Conservation (phyloP, 2,888 invertebrate species). For the Lochmaea capreae region DNA sequence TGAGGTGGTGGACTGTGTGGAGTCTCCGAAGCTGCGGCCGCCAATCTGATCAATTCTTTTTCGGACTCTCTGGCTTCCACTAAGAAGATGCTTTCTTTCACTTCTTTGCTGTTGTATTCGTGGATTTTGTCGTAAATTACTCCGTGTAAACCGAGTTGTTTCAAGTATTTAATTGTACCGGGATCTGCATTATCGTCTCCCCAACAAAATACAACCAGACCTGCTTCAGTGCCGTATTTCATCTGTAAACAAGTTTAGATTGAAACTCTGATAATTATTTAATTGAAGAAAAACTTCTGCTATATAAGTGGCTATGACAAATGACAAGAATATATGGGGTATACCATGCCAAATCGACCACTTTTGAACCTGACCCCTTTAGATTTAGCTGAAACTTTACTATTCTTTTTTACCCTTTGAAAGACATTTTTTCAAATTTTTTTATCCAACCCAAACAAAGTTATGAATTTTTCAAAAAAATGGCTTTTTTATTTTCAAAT, state of each 20-base stretch:
- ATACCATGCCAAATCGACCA: too few species aligned
- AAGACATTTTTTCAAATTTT: too few species aligned
- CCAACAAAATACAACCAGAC: conserved; percentile 95
- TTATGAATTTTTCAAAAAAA: too few species aligned
- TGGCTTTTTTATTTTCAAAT: too few species aligned
- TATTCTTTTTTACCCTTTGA: too few species aligned
- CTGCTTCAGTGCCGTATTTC: conserved; percentile 80
- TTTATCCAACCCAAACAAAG: too few species aligned
- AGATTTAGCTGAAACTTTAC: too few species aligned
- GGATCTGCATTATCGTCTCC: conserved; percentile 95
- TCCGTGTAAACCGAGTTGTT: conserved; percentile 91
- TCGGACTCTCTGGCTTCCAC: conserved; percentile 83
- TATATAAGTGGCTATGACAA: too few species aligned
- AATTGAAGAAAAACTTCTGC: too few species aligned
- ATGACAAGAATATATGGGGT: too few species aligned
- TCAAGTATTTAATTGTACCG: conserved; percentile 85
- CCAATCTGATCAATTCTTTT: conserved; percentile 69
- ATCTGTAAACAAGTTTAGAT: conserved; percentile 67
- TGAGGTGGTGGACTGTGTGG: conserved; percentile 50
- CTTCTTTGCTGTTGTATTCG: conserved; percentile 76
- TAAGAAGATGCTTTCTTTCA: conserved; percentile 86
- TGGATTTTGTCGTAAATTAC: conserved; percentile 97
- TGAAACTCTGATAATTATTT: not conserved
- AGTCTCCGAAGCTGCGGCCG: conserved; percentile 60
- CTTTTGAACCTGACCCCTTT: too few species aligned